phyloP scores from a whole-genome alignment of 2,888 invertebrate genomes.

The Autographa pulchrina region DNA sequence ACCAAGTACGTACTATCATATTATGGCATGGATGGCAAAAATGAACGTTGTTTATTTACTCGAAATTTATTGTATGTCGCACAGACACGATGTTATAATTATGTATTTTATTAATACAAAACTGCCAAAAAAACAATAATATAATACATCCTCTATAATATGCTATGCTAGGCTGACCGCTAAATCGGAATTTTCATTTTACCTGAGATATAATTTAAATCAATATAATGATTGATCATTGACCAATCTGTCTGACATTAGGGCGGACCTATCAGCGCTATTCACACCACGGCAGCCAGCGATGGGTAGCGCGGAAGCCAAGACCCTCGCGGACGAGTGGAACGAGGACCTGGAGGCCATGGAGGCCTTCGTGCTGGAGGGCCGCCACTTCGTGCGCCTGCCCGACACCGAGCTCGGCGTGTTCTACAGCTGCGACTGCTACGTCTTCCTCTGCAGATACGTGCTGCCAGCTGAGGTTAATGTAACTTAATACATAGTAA shows the following conservation, averaged over 20 bases:
- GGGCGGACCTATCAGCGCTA: slow-evolving; percentile 97
- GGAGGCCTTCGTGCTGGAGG: slow-evolving; percentile 99
- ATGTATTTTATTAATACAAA: too few relatives aligned
- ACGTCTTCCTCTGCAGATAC: slow-evolving; percentile 99
- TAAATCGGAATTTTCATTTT: too few relatives aligned
- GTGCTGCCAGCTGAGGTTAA: slow-evolving; percentile 93
- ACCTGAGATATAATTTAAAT: too few relatives aligned
- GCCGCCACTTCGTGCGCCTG: slow-evolving; percentile 98
- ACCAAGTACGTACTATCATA: slow-evolving; percentile 89
- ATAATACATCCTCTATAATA: too few relatives aligned
- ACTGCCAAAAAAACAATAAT: too few relatives aligned
- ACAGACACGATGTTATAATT: too few relatives aligned
- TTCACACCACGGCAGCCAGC: slow-evolving; percentile 98
- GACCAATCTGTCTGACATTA: slow-evolving; percentile 61
- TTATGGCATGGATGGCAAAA: too few relatives aligned
- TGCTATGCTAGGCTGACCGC: too few relatives aligned
- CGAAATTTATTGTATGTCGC: too few relatives aligned
- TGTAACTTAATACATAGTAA: background rate
- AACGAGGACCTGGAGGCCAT: slow-evolving; percentile 99
- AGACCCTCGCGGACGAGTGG: slow-evolving; percentile 97
- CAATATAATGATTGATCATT: too few relatives aligned
- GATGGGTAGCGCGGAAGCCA: slow-evolving; percentile 95
- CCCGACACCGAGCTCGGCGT: slow-evolving; percentile 97
- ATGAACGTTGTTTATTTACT: too few relatives aligned
- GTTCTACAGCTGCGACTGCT: slow-evolving; percentile 98